Percentiles rank a stretch among this genome's conserved stretches.
phyloP scores from a whole-genome alignment of 53 echinoderm and acorn worm genomes.

The Hippasteria phrygiana region DNA sequence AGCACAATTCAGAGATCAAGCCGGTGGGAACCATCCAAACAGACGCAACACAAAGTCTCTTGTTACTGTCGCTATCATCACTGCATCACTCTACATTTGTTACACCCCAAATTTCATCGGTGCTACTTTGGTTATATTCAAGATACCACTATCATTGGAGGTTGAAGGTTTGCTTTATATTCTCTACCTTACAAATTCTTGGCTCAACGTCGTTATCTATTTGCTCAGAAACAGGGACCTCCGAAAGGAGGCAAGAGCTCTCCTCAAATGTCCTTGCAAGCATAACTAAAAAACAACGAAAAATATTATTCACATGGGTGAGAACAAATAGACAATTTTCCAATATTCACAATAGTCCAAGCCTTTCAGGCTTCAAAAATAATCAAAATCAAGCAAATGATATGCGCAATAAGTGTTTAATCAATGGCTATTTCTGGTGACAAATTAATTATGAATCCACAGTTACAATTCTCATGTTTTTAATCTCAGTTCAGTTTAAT shows the following conservation, averaged over 20 bases:
- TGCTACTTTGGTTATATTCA: background rate
- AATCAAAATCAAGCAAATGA: too few relatives aligned
- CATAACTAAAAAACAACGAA: background rate
- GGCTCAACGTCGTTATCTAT: conserved; percentile 41
- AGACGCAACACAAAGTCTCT: conserved; percentile 3
- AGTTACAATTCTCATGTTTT: too few relatives aligned
- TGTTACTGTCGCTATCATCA: background rate
- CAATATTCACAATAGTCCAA: too few relatives aligned
- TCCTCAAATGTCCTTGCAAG: conserved; percentile 10
- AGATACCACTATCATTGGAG: background rate
- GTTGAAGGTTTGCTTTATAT: background rate
- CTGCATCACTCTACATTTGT: background rate
- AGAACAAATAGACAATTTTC: too few relatives aligned
- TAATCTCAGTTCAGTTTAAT: too few relatives aligned
- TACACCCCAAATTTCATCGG: background rate
- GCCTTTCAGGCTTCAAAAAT: too few relatives aligned
- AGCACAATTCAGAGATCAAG: background rate
- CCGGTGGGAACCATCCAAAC: conserved; percentile 17
- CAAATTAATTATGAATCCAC: too few relatives aligned
- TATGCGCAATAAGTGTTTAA: too few relatives aligned
- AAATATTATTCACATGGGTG: too few relatives aligned
- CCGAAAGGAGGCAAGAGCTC: conserved; percentile 5
- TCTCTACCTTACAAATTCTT: conserved; percentile 7
- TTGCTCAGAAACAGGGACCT: conserved; percentile 37
- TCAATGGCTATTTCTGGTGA: too few relatives aligned